Evolutionary conservation across 2,888 invertebrate species (phyloP).

Genomic region (Escarpia spicata): DNA sequence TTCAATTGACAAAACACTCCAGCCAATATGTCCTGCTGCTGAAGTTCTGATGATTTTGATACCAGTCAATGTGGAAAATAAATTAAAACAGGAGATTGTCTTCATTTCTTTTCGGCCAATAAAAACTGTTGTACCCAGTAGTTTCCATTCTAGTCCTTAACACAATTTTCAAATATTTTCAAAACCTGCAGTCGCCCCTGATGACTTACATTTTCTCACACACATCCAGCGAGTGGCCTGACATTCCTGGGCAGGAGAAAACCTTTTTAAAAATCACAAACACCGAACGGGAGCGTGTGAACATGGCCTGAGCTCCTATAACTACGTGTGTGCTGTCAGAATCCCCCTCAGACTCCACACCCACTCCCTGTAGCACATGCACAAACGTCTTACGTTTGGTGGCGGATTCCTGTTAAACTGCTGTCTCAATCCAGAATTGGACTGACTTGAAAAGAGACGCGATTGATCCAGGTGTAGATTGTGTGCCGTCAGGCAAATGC

Average conservation of each 20-base stretch:
- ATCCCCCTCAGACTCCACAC: background rate
- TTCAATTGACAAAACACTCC: background rate
- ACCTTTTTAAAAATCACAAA: background rate
- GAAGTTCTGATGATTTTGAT: too few species aligned
- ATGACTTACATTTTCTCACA: background rate
- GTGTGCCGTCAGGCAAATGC: background rate
- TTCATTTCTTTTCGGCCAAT: too few species aligned
- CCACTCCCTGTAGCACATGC: background rate
- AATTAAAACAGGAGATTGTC: too few species aligned
- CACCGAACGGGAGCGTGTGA: background rate
- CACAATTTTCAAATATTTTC: background rate
- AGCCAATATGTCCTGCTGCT: too few species aligned
- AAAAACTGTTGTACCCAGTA: too few species aligned
- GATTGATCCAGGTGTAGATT: background rate
- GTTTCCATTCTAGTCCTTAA: background rate
- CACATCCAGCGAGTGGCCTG: background rate
- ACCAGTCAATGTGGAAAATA: too few species aligned
- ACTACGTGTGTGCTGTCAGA: background rate
- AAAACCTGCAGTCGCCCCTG: background rate
- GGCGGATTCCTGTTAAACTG: background rate
- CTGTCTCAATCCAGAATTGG: background rate
- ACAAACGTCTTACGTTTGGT: background rate
- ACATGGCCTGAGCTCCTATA: background rate
- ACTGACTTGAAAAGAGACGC: background rate
- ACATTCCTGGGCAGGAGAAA: background rate